phyloP scores from a whole-genome alignment of 2,113 vertebrate genomes.

The Shinisaurus crocodilurus region DNA sequence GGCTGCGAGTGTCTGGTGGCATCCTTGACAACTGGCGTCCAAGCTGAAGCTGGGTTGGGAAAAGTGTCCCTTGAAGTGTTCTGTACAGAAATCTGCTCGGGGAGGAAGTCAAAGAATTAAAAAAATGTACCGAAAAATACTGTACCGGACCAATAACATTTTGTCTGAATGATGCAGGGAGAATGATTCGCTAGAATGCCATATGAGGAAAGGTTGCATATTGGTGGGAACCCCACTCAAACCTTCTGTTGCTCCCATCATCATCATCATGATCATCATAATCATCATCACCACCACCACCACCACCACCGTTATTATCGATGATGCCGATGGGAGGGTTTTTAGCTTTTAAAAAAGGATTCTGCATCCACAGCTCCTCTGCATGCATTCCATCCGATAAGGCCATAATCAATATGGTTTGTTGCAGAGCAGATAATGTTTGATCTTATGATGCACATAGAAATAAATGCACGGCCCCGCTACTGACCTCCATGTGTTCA shows the following conservation, averaged over 20 bases:
- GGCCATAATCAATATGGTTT: not conserved
- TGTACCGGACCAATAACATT: not conserved
- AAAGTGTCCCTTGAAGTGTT: slow-evolving; percentile 90
- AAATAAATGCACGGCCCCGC: not conserved
- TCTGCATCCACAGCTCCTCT: not conserved
- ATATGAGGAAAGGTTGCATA: not conserved
- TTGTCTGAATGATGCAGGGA: not conserved
- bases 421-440: not conserved
- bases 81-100: slow-evolving; percentile 88
- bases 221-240: not conserved
- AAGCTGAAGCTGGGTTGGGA: slow-evolving; percentile 89
- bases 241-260: not conserved
- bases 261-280: not conserved
- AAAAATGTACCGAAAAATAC: slow-evolving; percentile 24
- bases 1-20: slow-evolving; percentile 68
- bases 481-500: not conserved
- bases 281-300: not conserved
- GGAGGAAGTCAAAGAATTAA: slow-evolving; percentile 15
- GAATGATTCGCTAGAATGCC: not conserved
- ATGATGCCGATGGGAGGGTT: no score
- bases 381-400: not conserved
- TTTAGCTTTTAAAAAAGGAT: not conserved
- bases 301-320: no score
- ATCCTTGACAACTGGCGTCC: slow-evolving; percentile 86
- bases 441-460: not conserved